A percentile compares a stretch with the other conserved stretches of the same genome.
Conservation (phyloP, 2,888 invertebrate species). For the Cryptocheilus praepositus region DNA sequence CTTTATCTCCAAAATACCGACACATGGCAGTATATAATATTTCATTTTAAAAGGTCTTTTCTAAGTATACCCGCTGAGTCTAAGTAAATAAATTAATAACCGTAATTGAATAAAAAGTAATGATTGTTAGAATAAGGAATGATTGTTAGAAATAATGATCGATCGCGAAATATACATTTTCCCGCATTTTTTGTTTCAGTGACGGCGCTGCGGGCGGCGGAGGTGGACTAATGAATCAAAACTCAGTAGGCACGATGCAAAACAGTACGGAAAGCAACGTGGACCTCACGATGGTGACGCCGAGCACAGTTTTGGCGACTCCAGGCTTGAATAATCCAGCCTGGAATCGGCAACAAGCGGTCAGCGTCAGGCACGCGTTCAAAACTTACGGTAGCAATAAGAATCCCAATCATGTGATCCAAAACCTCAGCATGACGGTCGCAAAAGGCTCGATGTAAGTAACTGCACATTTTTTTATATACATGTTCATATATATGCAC, state of each 20-base stretch:
- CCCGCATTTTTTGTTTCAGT: slow-evolving; percentile 65
- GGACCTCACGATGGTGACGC: slow-evolving; percentile 55
- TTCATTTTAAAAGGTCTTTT: no score
- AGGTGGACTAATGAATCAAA: slow-evolving; percentile 62
- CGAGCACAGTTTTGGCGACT: slow-evolving; percentile 66
- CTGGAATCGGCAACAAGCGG: slow-evolving; percentile 87
- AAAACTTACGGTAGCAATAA: slow-evolving; percentile 93
- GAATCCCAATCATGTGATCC: slow-evolving; percentile 89
- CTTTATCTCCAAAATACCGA: no score
- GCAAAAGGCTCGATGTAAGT: slow-evolving; percentile 96
- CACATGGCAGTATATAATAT: no score
- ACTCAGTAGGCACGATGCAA: slow-evolving; percentile 59
- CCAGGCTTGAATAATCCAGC: slow-evolving; percentile 70
- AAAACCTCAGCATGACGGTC: slow-evolving; percentile 94
- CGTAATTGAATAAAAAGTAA: no score
- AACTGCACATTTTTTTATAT: neutral
- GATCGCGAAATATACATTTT: no score
- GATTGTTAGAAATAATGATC: no score
- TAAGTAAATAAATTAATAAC: no score
- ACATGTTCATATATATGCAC: neutral
- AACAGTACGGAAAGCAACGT: slow-evolving; percentile 56
- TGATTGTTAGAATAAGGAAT: no score
- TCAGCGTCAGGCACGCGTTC: slow-evolving; percentile 90
- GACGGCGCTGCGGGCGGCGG: slow-evolving; percentile 73
- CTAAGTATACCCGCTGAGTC: no score